A percentile compares a stretch with the other conserved stretches of the same genome.
phyloP scores from a whole-genome alignment of 2,113 vertebrate species.

The Toxotes chatareus region DNA sequence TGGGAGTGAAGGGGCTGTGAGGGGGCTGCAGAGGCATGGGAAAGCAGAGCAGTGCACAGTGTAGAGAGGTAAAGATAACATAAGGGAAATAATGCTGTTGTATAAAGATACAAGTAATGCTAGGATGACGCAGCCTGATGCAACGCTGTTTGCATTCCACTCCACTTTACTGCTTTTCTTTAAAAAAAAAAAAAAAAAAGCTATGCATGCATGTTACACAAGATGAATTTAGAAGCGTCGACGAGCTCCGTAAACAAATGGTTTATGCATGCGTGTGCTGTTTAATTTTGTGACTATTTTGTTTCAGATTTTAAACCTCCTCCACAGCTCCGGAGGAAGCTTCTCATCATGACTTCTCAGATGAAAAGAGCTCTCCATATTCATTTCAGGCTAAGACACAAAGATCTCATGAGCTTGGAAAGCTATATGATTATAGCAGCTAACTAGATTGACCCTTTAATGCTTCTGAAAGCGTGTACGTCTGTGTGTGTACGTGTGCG shows the following conservation, averaged over 20 bases:
- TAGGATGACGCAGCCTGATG: conserved; percentile 58
- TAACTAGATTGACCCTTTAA: conserved; percentile 40
- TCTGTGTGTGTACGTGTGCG: neutral
- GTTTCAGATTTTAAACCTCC: conserved; percentile 42
- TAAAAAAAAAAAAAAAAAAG: conserved; percentile 22
- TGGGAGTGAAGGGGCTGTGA: conserved; percentile 61
- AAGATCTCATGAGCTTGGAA: conserved; percentile 66
- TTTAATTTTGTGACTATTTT: conserved; percentile 51
- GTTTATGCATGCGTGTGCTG: conserved; percentile 44
- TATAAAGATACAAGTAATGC: conserved; percentile 35
- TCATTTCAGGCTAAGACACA: conserved; percentile 42
- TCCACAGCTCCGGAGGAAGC: conserved; percentile 51
- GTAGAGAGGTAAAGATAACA: conserved; percentile 51
- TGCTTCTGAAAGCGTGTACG: conserved; percentile 34
- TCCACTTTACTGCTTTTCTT: conserved; percentile 8
- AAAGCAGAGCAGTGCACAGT: conserved; percentile 37
- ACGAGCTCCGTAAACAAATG: conserved; percentile 52
- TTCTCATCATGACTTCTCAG: conserved; percentile 55
- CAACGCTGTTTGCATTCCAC: conserved; percentile 54
- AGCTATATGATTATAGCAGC: conserved; percentile 54
- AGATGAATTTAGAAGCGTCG: conserved; percentile 40
- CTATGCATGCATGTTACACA: conserved; percentile 44
- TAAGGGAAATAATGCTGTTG: conserved; percentile 34
- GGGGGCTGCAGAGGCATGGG: conserved; percentile 53
- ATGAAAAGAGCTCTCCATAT: conserved; percentile 57